These are phyloP conservation scores for Dryobota labecula DNA, from an alignment of 2,888 invertebrate genomes.

Conservation along the genomic window DNA sequence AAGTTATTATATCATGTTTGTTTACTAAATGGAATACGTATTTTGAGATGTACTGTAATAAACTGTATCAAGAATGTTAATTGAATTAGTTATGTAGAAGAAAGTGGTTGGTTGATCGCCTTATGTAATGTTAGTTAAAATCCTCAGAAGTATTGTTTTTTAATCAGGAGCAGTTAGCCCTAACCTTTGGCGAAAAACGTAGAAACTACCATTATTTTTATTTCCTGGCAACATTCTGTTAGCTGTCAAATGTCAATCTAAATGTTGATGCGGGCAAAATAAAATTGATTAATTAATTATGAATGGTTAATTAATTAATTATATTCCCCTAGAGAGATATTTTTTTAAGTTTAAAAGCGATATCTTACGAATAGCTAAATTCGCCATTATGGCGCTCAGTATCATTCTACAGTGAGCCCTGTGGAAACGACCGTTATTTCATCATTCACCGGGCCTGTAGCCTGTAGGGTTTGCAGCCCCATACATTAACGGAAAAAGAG, in stretches of 20 bases:
- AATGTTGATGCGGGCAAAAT: not conserved
- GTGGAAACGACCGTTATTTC: too few species aligned
- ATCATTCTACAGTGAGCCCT: not conserved
- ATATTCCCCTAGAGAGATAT: not conserved
- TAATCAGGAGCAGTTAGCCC: not conserved
- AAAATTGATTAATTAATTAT: not conserved
- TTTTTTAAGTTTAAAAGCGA: not conserved
- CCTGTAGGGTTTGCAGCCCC: too few species aligned
- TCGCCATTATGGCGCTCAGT: not conserved
- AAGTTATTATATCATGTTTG: not conserved
- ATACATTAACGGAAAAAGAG: too few species aligned
- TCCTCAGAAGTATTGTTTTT: not conserved
- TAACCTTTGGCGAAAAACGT: not conserved
- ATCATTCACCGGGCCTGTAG: too few species aligned
- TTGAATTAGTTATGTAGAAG: not conserved
- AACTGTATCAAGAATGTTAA: not conserved
- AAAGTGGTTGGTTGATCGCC: constrained; percentile 2
- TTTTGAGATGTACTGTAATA: not conserved
- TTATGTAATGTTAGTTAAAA: not conserved
- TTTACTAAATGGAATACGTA: not conserved
- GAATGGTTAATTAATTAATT: too few species aligned
- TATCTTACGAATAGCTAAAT: not conserved
- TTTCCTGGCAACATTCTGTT: constrained; percentile 11
- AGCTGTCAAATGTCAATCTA: constrained; percentile 19
- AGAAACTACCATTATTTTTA: constrained; percentile 2